Base-by-base conservation (phyloP, 1,140 invertebrate genomes). In the Globodera rostochiensis region DNA sequence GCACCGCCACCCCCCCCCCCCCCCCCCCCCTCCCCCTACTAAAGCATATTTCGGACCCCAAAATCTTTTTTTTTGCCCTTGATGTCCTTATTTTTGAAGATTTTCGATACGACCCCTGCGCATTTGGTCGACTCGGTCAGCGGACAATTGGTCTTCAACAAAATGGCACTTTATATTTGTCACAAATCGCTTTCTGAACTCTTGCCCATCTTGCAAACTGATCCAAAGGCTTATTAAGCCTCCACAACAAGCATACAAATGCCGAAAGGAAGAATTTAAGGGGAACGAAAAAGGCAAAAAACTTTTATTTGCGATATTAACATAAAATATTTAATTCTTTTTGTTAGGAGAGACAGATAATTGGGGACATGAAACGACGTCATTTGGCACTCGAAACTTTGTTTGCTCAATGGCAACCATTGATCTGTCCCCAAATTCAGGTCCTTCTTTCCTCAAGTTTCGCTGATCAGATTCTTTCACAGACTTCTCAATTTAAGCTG, bases 401-500 rank as follows among this genome's bases (percentile, higher is more conserved):
- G 25, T 80, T 88, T 13, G 84, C 84, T 77, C 88, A 89, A 73
- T 88, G 87, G 87, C 87, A 88, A 70, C 84, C 88, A 36, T 74
- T 89, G 49, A 84, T 88, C 25, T 84, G 86, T 57, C 47, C 73
- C 13, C 77, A 88, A 82, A 79, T 85, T 15, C 81, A 87, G 73
- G 19, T 86, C 4, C 21, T 78, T 25, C 25, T 19, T 82, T 45
- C 46, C 46, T 71, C 46, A 53, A 53, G 11, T 9, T 7, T 53
- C 4, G 11, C 4, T 9, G 36, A 36, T 36, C 3, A 36, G 36
- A 36, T 36, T 36, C 3, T 36, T 36, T 36, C 36, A 53, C 11
- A 9, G 50, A 53, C 50, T 13, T 9, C 11, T 53, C 11, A 13
- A 53, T 71, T 71, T 74, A 50, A 49, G 46, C 4, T 64, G 5